Base-by-base conservation (phyloP, 92 coral and sea anemone species). In the Pocillopora meandrina region DNA sequence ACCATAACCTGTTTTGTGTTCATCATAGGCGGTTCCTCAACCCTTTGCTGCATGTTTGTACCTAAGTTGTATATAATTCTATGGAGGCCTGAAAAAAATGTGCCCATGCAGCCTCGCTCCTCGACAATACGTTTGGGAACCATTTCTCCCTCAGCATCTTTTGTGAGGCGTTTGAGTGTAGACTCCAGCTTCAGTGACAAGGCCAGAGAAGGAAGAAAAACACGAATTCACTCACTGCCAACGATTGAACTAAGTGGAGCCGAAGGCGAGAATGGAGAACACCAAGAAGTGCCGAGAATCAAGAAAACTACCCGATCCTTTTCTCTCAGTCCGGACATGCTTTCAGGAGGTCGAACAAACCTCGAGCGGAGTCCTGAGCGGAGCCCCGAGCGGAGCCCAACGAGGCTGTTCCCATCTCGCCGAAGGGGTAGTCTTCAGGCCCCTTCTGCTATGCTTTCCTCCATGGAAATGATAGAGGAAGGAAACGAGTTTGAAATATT, bases 71-170 rank as follows among this genome's bases (percentile, higher is more conserved):
- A 95, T 82, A 90, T 95, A 61, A 81, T 95, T 20, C 90, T 95
- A 56, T 95, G 94, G 86, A 90, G 97, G 75, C 98, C 98, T 7
- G 94, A 94, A 80, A 95, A 92, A 82, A 95, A 95, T 72, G 84
- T 94, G 17, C 93, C 98, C 5, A 93, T 93, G 97, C 91, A 78
- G 64, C 97, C 97, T 2, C 88, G 92, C 16, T 83, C 91, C 60
- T 87, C 90, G 19, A 35, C 92, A 10, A 49, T 93, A 33, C 86
- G 88, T 19, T 74, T 93, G 2, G 97, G 95, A 36, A 92, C 92
- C 63, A 91, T 93, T 69, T 82, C 91, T 20, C 97, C 97, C 15
- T 80, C 91, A 9, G 82, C 95, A 0, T 89, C 97, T 1, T 84
- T 92, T 20, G 82, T 87, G 72, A 88, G 91, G 31, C 91, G 93